Percentiles rank a stretch among this genome's conserved stretches.
Conservation (phyloP, 2,113 vertebrate species). For the Cervus canadensis region DNA sequence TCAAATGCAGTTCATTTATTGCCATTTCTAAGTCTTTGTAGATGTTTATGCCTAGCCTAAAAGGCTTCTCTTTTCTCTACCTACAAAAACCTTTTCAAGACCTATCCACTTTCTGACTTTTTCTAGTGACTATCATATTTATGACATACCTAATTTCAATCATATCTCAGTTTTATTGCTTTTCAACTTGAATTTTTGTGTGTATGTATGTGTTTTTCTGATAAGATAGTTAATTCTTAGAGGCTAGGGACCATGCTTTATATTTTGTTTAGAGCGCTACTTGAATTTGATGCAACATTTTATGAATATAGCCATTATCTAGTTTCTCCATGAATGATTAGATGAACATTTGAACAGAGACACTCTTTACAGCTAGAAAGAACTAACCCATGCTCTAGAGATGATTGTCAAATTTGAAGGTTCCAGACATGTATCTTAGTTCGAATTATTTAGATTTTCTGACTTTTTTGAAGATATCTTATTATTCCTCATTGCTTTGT, state of each 20-base stretch:
- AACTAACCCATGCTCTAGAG: neutral
- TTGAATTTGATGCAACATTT: constrained; percentile 43
- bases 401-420: neutral
- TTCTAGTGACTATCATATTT: neutral
- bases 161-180: neutral
- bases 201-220: neutral
- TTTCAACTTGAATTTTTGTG: neutral
- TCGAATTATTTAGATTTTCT: neutral
- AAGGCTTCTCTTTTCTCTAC: neutral
- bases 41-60: neutral
- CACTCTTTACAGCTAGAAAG: neutral
- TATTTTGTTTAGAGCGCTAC: neutral
- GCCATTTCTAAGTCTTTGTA: neutral
- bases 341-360: neutral
- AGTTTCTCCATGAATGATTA: neutral
- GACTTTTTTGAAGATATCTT: neutral
- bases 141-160: neutral
- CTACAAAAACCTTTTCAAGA: neutral
- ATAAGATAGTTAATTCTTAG: neutral
- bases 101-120: neutral
- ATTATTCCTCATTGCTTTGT: neutral
- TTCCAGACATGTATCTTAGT: neutral
- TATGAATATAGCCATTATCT: neutral
- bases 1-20: neutral
- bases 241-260: neutral